Evolutionary conservation across 2,888 invertebrate genomes (phyloP).

Genomic region (Nomada fabriciana): DNA sequence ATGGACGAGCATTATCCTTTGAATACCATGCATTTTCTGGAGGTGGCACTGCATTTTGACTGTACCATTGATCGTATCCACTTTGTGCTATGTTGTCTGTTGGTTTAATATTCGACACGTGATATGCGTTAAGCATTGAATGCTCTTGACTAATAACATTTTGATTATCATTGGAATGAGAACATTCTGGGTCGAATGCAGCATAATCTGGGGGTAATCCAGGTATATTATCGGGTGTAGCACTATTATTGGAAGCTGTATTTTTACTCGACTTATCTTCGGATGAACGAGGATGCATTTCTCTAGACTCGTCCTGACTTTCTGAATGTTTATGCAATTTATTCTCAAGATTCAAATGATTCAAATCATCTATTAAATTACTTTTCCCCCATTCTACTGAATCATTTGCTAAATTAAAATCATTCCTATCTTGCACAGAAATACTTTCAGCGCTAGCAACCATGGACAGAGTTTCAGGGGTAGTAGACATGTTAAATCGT

Average conservation of each 20-base stretch:
- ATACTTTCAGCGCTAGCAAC: conserved; percentile 52
- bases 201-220: conserved; percentile 52
- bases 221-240: conserved; percentile 56
- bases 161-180: conserved; percentile 61
- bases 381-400: conserved; percentile 68
- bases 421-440: conserved; percentile 53
- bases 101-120: conserved; percentile 40
- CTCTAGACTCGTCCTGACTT: conserved; percentile 45
- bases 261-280: conserved; percentile 54
- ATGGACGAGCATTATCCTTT: conserved; percentile 67
- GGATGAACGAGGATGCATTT: conserved; percentile 34
- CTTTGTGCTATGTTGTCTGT: conserved; percentile 60
- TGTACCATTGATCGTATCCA: conserved; percentile 83
- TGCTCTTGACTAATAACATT: conserved; percentile 57
- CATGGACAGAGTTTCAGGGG: conserved; percentile 51
- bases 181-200: conserved; percentile 44
- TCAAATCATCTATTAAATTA: conserved; percentile 68
- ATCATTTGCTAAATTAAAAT: conserved; percentile 72
- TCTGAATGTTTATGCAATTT: conserved; percentile 64
- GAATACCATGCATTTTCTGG: conserved; percentile 75
- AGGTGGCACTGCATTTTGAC: conserved; percentile 71
- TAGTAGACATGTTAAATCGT: conserved; percentile 19
- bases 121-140: conserved; percentile 49
- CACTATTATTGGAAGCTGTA: conserved; percentile 33
- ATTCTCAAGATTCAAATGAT: conserved; percentile 75